A percentile compares a stretch with the other conserved stretches of the same genome.
Conservation (phyloP, 2,797 vertebrate genomes). For the Euphonia xanthogaster region DNA sequence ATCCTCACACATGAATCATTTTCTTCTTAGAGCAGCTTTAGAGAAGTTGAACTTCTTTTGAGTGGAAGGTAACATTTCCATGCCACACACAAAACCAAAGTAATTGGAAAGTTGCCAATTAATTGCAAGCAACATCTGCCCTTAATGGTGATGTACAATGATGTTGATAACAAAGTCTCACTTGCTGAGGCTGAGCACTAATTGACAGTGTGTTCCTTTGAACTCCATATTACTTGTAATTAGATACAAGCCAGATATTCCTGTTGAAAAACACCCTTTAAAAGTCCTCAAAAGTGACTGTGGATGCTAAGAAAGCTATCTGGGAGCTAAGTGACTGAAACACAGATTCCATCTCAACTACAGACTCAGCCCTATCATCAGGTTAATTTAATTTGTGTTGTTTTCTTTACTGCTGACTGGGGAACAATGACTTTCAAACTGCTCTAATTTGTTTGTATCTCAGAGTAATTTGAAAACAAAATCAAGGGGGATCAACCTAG, state of each 20-base stretch:
- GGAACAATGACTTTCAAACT: neutral
- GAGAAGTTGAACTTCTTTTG: neutral
- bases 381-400: neutral
- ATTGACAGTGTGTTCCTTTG: neutral
- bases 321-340: neutral
- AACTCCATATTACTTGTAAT: neutral
- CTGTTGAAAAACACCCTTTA: neutral
- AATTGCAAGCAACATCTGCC: neutral
- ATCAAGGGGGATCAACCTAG: neutral
- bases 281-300: neutral
- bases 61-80: neutral
- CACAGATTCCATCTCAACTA: neutral
- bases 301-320: neutral
- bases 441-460: neutral
- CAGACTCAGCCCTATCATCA: neutral
- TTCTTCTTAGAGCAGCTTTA: neutral
- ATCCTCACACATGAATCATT: neutral
- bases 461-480: neutral
- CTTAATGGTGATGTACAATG: neutral
- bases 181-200: neutral
- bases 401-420: neutral
- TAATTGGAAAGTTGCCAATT: neutral
- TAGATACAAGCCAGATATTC: neutral
- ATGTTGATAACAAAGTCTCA: neutral
- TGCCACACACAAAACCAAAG: neutral